phyloP scores from a whole-genome alignment of 2,888 invertebrate genomes.

The Escarpia spicata region DNA sequence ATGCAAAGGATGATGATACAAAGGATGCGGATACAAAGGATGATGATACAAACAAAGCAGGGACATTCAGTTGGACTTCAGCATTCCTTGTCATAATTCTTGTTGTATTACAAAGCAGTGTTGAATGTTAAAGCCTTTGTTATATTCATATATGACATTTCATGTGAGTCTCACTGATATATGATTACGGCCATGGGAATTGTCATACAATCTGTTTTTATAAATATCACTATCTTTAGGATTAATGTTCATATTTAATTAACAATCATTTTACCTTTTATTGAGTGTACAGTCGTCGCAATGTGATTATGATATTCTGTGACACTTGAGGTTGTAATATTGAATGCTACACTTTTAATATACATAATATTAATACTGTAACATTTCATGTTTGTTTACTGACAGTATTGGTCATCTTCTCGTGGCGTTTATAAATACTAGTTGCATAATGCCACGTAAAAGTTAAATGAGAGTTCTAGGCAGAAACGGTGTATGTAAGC shows the following conservation, averaged over 20 bases:
- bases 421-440: too few species aligned
- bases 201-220: background rate
- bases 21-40: too few species aligned
- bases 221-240: background rate
- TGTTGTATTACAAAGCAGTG: background rate
- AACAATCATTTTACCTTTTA: background rate
- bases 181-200: background rate
- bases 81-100: background rate
- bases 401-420: too few species aligned
- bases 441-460: too few species aligned
- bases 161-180: background rate
- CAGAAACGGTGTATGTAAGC: too few species aligned
- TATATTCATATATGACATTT: background rate
- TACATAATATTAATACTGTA: too few species aligned
- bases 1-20: too few species aligned
- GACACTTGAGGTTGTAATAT: too few species aligned
- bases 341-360: too few species aligned
- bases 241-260: constrained; percentile 4
- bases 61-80: background rate
- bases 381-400: too few species aligned
- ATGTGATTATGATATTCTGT: background rate
- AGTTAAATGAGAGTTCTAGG: too few species aligned
- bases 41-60: background rate
- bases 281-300: background rate
- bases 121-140: background rate